Evolutionary conservation across 2,797 vertebrate species (phyloP), one percentile per base, ranked within the genome.

Genomic region (Brotula barbata): DNA sequence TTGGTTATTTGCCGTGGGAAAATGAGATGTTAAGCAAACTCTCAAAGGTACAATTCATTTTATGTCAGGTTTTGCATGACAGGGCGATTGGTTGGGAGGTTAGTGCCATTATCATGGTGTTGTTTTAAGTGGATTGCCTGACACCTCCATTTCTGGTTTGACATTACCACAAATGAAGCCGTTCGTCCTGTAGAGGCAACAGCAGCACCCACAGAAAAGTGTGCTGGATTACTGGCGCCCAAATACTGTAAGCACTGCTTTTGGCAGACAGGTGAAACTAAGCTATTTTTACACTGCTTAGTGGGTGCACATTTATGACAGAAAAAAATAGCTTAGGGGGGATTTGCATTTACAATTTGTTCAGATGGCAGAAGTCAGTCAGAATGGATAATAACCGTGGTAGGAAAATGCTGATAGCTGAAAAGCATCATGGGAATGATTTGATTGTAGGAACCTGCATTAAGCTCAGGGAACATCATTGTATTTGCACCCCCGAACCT

Each of bases 261-360:
- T 72, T 82, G 80, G 80, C 83, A 85, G 78, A 83, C 85, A 78
- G 81, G 80, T 83, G 58, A 75, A 83, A 84, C 72, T 67, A 33
- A 16, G 69, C 75, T 80, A 86, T 86, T 88, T 90, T 79, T 85
- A 84, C 83, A 73, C 58, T 62, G 63, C 74, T 66, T 70, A 78
- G 75, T 85, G 80, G 80, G 79, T 52, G 75, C 79, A 80, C 31
- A 78, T 82, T 85, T 61, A 61, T 11, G 7, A 59, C 42, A 31
- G 47, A 44, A 70, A 51, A 67, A 78, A 69, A 66, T 19, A 47
- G 64, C 65, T 86, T 63, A 52, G 36, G 58, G 66, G 63, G 70
- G 75, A 85, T 84, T 71, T 80, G 75, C 79, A 75, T 89, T 83
- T 73, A 51, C 66, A 73, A 68, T 73, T 81, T 78, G 67, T 58